Percentiles rank a stretch among this genome's conserved stretches.
phyloP scores from a whole-genome alignment of 2,797 vertebrate genomes.

The Rousettus madagascariensis region DNA sequence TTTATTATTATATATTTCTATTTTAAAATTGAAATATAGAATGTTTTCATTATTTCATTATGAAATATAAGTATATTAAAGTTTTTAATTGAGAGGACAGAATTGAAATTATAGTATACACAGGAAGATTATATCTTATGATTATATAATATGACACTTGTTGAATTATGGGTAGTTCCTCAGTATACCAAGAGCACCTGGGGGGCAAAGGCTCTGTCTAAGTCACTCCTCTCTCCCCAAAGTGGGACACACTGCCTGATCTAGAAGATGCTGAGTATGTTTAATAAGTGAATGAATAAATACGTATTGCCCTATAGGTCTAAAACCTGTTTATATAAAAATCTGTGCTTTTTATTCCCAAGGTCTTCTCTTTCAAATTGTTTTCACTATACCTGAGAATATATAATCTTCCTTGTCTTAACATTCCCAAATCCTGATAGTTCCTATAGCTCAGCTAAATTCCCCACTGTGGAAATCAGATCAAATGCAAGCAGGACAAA shows the following conservation, averaged over 20 bases:
- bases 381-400: neutral
- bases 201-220: neutral
- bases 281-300: neutral
- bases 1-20: conserved; percentile 34
- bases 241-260: neutral
- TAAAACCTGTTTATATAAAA: conserved; percentile 13
- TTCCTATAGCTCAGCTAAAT: neutral
- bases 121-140: neutral
- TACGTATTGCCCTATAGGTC: neutral
- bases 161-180: neutral
- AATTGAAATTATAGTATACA: neutral
- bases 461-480: neutral
- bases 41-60: conserved; percentile 17
- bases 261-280: neutral
- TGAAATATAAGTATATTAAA: neutral
- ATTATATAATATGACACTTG: neutral
- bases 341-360: neutral
- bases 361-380: conserved; percentile 1
- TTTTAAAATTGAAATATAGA: conserved; percentile 33
- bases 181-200: neutral
- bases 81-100: neutral
- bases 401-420: neutral
- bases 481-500: neutral
- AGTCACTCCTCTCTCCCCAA: neutral
- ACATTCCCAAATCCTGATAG: neutral